Evolutionary conservation across 2,888 invertebrate species (phyloP).

Genomic region (Melangyna quadrimaculata): DNA sequence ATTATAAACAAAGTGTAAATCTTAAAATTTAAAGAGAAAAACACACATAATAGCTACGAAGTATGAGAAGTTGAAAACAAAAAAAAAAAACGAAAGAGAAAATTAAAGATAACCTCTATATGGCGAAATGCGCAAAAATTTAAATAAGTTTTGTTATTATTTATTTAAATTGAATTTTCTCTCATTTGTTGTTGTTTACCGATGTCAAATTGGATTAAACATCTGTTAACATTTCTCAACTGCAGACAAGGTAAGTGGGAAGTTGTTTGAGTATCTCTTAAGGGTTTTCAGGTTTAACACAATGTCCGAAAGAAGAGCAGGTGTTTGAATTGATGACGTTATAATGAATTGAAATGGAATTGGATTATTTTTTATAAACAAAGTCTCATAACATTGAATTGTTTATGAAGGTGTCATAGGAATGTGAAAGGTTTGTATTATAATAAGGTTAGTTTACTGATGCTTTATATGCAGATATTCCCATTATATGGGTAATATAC

Average conservation of each 20-base stretch:
- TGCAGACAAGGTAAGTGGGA: constrained; percentile 14
- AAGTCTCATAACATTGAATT: not conserved
- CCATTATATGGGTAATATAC: not conserved
- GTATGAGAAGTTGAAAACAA: constrained; percentile 26
- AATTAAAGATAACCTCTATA: constrained; percentile 69
- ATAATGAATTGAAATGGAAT: constrained; percentile 39
- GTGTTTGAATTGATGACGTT: constrained; percentile 46
- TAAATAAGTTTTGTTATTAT: constrained; percentile 63
- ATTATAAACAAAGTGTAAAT: constrained; percentile 51
- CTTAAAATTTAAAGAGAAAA: constrained; percentile 32
- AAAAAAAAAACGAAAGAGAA: constrained; percentile 10
- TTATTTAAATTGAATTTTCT: not conserved
- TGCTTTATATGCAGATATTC: not conserved
- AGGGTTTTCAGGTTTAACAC: not conserved
- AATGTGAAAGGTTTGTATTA: constrained; percentile 31
- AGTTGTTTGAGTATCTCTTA: not conserved
- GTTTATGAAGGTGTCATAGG: constrained; percentile 16
- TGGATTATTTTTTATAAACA: not conserved
- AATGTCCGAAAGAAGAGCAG: constrained; percentile 7
- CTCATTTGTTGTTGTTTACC: not conserved
- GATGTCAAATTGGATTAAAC: not conserved
- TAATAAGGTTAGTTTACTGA: not conserved
- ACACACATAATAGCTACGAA: constrained; percentile 33
- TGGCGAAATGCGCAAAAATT: constrained; percentile 69
- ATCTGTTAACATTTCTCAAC: constrained; percentile 16